Base-by-base conservation (phyloP, 35 echinoderm and acorn worm species). In the Ophioderma brevispina region DNA sequence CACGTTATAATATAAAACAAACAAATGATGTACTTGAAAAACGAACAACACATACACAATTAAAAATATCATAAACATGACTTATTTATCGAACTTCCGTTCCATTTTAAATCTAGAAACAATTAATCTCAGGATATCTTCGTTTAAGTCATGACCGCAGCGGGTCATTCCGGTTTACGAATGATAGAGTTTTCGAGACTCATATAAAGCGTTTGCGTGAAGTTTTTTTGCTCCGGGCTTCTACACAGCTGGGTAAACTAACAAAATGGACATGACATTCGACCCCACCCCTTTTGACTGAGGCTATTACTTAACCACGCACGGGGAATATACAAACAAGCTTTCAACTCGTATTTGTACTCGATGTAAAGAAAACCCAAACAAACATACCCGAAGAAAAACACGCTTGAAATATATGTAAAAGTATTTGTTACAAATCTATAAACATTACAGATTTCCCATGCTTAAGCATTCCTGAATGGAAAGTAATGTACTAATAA, bases 381-480 rank as follows among this genome's bases (percentile, higher is more conserved):
- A 70, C 28, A 70, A 70, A 70, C 59, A 70, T 15, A 25, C 59
- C 59, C 59, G 15, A 70, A 70, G 59, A 70, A 70, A 6, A 70
- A 70, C 59, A 70, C 59, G 23, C 10, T 70, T 13, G 59, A 70
- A 70, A 70, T 70, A 15, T 6, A 70, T 25, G 17, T 25, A 70
- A 30, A 25, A 70, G 59, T 15, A 70, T 70, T 13, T 70, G 59
- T 70, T 25, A 70, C 59, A 70, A 70, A 70, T 70, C 59, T 25
- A 70, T 70, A 70, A 70, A 70, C 59, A 70, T 70, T 70, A 25
- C n/a, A 25, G 10, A 70, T 70, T 70, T 70, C 59, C 59, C 59
- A 18, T 13, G 59, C 59, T 70, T 70, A 70, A 25, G 59, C 15
- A 25, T 25, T 25, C 59, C 2, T 3, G 17, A 70, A 25, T 70